These are phyloP conservation scores for Drosophila siamana DNA, from an alignment of 2,888 invertebrate species.

Conservation along the genomic window DNA sequence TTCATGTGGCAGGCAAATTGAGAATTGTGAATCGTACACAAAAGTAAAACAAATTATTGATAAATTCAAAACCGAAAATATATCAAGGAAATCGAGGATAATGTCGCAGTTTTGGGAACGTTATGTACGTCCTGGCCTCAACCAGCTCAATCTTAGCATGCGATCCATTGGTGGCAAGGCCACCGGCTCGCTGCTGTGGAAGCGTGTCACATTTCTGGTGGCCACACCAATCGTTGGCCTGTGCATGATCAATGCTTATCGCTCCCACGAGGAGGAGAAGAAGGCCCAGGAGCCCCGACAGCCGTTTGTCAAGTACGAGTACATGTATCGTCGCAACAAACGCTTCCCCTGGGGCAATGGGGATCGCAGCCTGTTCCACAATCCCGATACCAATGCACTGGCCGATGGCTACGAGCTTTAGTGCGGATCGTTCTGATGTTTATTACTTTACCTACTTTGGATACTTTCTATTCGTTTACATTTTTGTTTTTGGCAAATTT, in stretches of 20 bases:
- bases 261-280: conserved; percentile 78
- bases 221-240: conserved; percentile 91
- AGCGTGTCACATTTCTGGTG: conserved; percentile 90
- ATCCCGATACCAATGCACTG: conserved; percentile 90
- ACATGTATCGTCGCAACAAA: conserved; percentile 91
- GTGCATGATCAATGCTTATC: conserved; percentile 89
- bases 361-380: conserved; percentile 93
- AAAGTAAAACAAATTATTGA: neutral
- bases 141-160: conserved; percentile 18
- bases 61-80: conserved; percentile 34
- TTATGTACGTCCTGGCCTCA: conserved; percentile 28
- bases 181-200: conserved; percentile 89
- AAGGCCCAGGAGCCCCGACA: conserved; percentile 85
- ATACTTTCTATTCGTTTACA: conserved; percentile 2
- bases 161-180: conserved; percentile 2
- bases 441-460: neutral
- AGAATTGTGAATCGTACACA: conserved; percentile 12
- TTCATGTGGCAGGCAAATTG: conserved; percentile 18
- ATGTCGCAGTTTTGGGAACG: conserved; percentile 55
- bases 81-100: neutral
- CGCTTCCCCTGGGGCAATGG: conserved; percentile 97
- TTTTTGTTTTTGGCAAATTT: neutral
- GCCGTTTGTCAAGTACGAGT: conserved; percentile 91
- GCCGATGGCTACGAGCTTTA: conserved; percentile 90
- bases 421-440: neutral